phyloP scores from a whole-genome alignment of 2,797 vertebrate genomes.

The Rhinophrynus dorsalis region DNA sequence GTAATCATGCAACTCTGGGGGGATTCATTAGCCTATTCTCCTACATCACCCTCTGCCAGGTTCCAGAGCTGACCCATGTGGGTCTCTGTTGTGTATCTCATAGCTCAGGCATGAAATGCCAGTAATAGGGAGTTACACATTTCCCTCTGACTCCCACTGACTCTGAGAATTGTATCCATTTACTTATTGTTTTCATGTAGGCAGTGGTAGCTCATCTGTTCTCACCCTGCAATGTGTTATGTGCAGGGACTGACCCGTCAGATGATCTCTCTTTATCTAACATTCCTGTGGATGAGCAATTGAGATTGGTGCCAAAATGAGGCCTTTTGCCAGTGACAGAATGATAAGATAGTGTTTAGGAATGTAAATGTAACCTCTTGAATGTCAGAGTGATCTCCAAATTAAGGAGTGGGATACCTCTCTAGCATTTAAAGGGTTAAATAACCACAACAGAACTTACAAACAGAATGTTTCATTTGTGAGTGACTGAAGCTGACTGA shows the following conservation, averaged over 20 bases:
- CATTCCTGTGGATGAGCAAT: slow-evolving; percentile 25
- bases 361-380: too few relatives aligned
- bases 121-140: slow-evolving; percentile 46
- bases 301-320: background rate
- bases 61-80: slow-evolving; percentile 52
- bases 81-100: slow-evolving; percentile 29
- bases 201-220: slow-evolving; percentile 18
- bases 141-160: slow-evolving; percentile 37
- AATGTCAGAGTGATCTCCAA: too few relatives aligned
- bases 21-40: slow-evolving; percentile 56
- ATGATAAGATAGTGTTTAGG: slow-evolving; percentile 7
- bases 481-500: too few relatives aligned
- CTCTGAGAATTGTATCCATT: background rate
- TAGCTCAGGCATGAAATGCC: slow-evolving; percentile 17
- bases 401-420: too few relatives aligned
- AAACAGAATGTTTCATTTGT: too few relatives aligned
- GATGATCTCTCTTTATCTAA: background rate
- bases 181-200: background rate
- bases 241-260: slow-evolving; percentile 1
- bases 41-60: slow-evolving; percentile 45
- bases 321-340: slow-evolving; percentile 18
- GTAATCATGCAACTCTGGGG: slow-evolving; percentile 60
- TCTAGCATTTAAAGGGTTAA: too few relatives aligned
- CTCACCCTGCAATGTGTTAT: slow-evolving; percentile 15
- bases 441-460: too few relatives aligned